Percentiles rank a stretch among this genome's conserved stretches.
Conservation (phyloP, 2,888 invertebrate species). For the Bhutanitis thaidina region DNA sequence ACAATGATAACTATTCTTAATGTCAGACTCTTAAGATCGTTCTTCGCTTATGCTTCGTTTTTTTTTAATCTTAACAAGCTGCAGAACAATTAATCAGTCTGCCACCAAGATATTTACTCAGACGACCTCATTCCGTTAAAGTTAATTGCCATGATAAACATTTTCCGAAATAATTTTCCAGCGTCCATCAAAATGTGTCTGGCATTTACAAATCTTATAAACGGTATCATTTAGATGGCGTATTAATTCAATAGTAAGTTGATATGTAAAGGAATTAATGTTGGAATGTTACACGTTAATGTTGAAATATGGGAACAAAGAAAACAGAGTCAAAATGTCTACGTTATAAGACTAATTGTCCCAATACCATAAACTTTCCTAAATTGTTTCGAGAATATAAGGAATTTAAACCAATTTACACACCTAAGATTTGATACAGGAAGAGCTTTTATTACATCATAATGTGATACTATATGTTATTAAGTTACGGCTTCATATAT, state of each 20-base stretch:
- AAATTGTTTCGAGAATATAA: no score
- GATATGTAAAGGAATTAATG: no score
- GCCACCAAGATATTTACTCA: slow-evolving; percentile 37
- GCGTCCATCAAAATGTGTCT: slow-evolving; percentile 24
- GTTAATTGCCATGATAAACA: slow-evolving; percentile 55
- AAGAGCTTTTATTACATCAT: background rate
- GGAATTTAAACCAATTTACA: background rate
- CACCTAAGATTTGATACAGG: background rate
- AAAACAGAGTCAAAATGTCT: no score
- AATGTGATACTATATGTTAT: background rate
- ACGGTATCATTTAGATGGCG: slow-evolving; percentile 1
- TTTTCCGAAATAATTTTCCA: slow-evolving; percentile 40
- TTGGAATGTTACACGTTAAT: no score
- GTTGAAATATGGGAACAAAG: no score
- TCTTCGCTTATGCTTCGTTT: slow-evolving; percentile 6
- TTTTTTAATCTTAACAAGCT: slow-evolving; percentile 29
- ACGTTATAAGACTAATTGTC: no score
- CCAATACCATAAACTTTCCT: no score
- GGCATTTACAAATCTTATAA: slow-evolving; percentile 10
- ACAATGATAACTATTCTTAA: background rate
- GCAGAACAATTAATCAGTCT: slow-evolving; percentile 19
- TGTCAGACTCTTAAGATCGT: background rate
- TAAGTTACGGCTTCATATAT: no score
- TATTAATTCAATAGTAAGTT: background rate
- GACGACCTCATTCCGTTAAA: slow-evolving; percentile 33